Conservation (phyloP, 2,888 invertebrate species). For the Orgyia antiqua region DNA sequence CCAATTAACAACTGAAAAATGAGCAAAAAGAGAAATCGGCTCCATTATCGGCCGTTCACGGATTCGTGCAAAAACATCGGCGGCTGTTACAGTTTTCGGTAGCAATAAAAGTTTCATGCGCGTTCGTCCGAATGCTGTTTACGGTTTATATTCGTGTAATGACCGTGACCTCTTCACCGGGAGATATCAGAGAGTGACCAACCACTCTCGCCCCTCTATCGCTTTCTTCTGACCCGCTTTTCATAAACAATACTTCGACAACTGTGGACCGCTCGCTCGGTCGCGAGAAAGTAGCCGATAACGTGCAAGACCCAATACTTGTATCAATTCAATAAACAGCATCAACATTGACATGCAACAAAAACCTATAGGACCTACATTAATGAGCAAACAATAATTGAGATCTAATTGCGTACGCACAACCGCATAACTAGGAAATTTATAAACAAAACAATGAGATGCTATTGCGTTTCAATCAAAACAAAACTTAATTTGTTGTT, state of each 20-base stretch:
- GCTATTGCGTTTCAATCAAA: no score
- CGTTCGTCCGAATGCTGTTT: conserved; percentile 31
- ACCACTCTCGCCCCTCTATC: conserved; percentile 49
- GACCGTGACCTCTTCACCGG: conserved; percentile 70
- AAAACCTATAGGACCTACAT: no score
- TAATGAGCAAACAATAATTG: no score
- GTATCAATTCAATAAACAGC: conserved; percentile 40
- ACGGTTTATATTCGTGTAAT: conserved; percentile 50
- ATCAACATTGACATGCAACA: conserved; percentile 26
- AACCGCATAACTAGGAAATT: no score
- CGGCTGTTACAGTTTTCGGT: conserved; percentile 50
- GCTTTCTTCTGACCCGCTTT: conserved; percentile 77
- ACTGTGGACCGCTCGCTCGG: conserved; percentile 45
- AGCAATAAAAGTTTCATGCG: conserved; percentile 33
- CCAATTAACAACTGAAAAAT: conserved; percentile 50
- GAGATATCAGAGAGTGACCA: conserved; percentile 67
- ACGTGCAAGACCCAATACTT: conserved; percentile 43
- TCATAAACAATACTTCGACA: conserved; percentile 73
- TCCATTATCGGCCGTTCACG: conserved; percentile 46
- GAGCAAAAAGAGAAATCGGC: conserved; percentile 60
- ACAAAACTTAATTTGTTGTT: no score
- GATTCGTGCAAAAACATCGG: conserved; percentile 42
- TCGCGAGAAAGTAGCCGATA: conserved; percentile 70
- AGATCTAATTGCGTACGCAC: no score
- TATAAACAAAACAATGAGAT: no score